These are phyloP conservation scores for Seriola rivoliana DNA, from an alignment of 2,113 vertebrate species.

Conservation along the genomic window DNA sequence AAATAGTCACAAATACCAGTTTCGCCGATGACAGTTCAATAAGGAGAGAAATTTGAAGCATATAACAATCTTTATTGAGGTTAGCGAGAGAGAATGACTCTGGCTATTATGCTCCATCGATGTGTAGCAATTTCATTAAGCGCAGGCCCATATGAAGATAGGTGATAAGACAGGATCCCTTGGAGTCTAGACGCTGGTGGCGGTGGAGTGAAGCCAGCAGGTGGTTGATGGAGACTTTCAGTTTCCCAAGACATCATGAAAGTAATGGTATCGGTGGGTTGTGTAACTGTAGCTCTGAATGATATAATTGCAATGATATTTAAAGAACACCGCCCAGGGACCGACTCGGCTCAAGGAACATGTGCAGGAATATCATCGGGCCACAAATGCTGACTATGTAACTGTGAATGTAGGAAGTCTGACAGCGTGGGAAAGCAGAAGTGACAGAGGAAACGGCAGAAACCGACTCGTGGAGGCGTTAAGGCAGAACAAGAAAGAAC, in stretches of 20 bases:
- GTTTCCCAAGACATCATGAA: neutral
- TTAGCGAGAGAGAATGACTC: neutral
- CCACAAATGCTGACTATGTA: neutral
- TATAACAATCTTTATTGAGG: neutral
- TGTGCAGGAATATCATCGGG: neutral
- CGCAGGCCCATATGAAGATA: neutral
- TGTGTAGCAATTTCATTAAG: neutral
- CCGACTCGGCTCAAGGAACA: neutral
- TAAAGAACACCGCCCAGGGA: neutral
- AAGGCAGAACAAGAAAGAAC: neutral
- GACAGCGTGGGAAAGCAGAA: too few relatives aligned
- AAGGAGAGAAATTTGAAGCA: neutral
- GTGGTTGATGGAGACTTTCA: slow-evolving; percentile 12
- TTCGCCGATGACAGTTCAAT: neutral
- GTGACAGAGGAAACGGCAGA: too few relatives aligned
- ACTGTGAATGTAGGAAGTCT: neutral
- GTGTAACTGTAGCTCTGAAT: neutral
- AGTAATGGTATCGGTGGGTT: neutral
- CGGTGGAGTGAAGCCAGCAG: neutral
- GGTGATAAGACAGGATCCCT: neutral
- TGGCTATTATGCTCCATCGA: neutral
- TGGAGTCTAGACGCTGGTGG: neutral
- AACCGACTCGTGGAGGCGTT: neutral
- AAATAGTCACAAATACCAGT: neutral
- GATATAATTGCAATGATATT: neutral